Conservation (phyloP, 2,113 vertebrate genomes). For the Archocentrus centrarchus region DNA sequence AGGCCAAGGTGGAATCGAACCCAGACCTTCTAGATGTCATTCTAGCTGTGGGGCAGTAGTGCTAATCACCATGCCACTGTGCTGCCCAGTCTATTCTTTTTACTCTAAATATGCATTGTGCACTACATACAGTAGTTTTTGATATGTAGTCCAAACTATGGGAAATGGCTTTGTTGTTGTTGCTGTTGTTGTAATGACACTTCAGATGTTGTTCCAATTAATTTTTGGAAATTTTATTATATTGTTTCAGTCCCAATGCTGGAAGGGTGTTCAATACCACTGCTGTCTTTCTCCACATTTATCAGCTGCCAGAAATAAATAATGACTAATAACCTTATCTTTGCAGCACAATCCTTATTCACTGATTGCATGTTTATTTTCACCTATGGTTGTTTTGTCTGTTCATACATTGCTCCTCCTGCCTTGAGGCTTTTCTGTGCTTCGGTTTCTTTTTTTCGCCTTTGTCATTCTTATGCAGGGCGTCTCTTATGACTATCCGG, state of each 20-base stretch:
- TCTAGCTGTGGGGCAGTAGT: too few species aligned
- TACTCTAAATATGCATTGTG: too few species aligned
- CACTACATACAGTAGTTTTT: too few species aligned
- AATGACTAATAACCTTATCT: constrained; percentile 54
- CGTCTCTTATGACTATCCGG: constrained; percentile 70
- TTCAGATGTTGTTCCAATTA: background rate
- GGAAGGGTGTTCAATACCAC: background rate
- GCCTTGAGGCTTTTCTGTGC: constrained; percentile 28
- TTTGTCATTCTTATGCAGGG: constrained; percentile 77
- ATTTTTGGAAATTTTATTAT: background rate
- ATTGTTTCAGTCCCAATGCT: background rate
- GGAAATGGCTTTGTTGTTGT: too few species aligned
- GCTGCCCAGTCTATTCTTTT: too few species aligned
- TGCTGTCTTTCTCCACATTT: constrained; percentile 32
- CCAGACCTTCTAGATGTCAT: too few species aligned
- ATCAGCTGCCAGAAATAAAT: constrained; percentile 51
- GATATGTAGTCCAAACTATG: background rate
- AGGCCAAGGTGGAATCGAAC: too few species aligned
- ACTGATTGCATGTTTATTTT: constrained; percentile 74
- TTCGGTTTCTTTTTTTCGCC: constrained; percentile 50
- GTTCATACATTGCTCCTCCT: constrained; percentile 54
- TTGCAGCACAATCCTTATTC: constrained; percentile 52
- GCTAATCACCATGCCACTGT: too few species aligned
- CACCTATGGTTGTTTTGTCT: constrained; percentile 57
- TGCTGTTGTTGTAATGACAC: too few species aligned